These are phyloP conservation scores for Eonycteris spelaea DNA, from an alignment of 2,113 vertebrate species.

Conservation along the genomic window DNA sequence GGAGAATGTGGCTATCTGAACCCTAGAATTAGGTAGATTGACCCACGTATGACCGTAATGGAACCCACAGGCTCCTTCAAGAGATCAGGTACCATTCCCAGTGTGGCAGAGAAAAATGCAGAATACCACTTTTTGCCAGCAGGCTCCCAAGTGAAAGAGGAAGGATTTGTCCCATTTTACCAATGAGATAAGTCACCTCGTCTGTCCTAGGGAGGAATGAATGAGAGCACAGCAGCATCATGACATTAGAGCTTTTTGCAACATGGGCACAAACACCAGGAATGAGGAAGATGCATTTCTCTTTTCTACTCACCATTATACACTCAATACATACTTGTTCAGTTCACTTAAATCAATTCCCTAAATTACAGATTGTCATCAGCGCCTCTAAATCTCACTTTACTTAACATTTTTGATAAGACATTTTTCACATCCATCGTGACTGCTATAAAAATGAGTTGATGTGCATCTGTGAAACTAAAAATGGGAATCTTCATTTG, in stretches of 20 bases:
- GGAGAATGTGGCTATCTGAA: neutral
- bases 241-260: neutral
- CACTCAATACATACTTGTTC: neutral
- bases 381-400: neutral
- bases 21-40: neutral
- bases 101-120: neutral
- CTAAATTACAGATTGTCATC: neutral
- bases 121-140: neutral
- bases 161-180: neutral
- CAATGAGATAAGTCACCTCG: neutral
- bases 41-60: neutral
- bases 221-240: neutral
- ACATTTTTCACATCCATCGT: neutral
- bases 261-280: neutral
- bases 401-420: neutral
- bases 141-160: neutral
- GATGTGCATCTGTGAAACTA: neutral
- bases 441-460: neutral
- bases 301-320: neutral
- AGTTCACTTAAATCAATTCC: neutral
- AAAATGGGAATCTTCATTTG: neutral
- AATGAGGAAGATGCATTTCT: neutral
- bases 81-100: neutral
- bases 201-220: neutral
- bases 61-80: neutral